Conservation (phyloP, 2,113 vertebrate genomes). For the Rhadina sibilatrix region DNA sequence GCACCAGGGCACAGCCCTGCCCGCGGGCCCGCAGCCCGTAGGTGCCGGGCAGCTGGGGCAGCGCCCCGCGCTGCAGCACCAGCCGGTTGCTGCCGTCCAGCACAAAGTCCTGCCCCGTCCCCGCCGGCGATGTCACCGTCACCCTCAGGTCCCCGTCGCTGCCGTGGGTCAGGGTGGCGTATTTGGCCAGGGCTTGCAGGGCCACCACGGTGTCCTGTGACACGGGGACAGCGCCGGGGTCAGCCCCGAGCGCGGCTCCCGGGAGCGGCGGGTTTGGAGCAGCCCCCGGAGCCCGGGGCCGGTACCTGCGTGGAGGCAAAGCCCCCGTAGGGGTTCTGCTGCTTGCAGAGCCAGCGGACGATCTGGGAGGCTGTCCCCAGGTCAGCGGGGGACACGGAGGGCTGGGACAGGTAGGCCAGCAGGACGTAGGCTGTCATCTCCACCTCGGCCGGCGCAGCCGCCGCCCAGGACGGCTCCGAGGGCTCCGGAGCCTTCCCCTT, state of each 20-base stretch:
- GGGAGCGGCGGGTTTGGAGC: neutral
- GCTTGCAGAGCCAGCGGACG: constrained; percentile 29
- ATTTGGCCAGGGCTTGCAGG: constrained; percentile 69
- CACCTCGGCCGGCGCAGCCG: neutral
- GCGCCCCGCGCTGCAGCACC: constrained; percentile 70
- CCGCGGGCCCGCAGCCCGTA: constrained; percentile 39
- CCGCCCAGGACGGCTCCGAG: neutral
- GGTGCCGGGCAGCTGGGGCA: constrained; percentile 10
- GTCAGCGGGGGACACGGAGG: neutral
- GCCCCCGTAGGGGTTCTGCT: constrained; percentile 42
- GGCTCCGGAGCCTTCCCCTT: neutral
- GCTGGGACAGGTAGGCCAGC: constrained; percentile 24
- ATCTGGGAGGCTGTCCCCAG: neutral
- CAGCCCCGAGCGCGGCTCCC: accelerated
- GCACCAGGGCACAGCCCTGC: constrained; percentile 58
- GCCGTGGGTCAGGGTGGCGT: neutral
- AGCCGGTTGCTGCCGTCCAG: constrained; percentile 73
- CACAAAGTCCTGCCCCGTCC: constrained; percentile 18
- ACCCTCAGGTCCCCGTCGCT: constrained; percentile 4
- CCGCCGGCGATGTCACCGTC: neutral
- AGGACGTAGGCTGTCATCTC: constrained; percentile 29
- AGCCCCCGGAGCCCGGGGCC: accelerated
- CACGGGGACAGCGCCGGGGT: accelerated
- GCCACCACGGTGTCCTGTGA: constrained; percentile 74
- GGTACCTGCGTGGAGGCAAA: constrained; percentile 46